Conservation (phyloP, 1,140 invertebrate species). For the Neocloeon triangulifer region DNA sequence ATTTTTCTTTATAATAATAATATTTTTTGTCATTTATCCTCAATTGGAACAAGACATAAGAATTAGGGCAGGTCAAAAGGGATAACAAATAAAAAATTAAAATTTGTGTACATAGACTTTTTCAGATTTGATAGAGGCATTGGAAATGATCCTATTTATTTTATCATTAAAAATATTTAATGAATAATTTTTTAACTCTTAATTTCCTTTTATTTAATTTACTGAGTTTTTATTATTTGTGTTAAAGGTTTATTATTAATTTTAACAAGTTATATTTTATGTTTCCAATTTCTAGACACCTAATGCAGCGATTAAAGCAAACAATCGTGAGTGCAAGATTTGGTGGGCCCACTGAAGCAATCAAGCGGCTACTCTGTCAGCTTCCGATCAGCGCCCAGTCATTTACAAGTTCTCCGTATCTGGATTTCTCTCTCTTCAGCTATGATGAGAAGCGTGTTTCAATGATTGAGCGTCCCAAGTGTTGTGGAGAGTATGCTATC, state of each 20-base stretch:
- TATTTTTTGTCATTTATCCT: too few species aligned
- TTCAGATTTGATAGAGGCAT: too few species aligned
- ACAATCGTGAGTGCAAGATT: slow-evolving; percentile 71
- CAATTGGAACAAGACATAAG: too few species aligned
- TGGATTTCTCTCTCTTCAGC: slow-evolving; percentile 79
- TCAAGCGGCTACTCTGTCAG: slow-evolving; percentile 71
- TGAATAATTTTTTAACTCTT: too few species aligned
- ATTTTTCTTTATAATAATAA: too few species aligned
- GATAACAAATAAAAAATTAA: too few species aligned
- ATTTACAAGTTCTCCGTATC: slow-evolving; percentile 77
- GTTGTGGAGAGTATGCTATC: slow-evolving; percentile 81
- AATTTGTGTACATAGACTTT: too few species aligned
- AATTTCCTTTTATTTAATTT: slow-evolving; percentile 4
- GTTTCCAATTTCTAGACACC: slow-evolving; percentile 19
- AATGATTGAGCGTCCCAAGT: slow-evolving; percentile 82
- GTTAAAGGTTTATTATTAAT: too few species aligned
- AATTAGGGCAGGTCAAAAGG: too few species aligned
- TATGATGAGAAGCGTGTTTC: slow-evolving; percentile 95
- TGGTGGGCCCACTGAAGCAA: slow-evolving; percentile 65
- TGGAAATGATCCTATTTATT: too few species aligned
- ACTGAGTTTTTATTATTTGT: slow-evolving; percentile 5
- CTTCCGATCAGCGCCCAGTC: slow-evolving; percentile 89
- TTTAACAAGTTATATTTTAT: too few species aligned
- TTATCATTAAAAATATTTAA: too few species aligned
- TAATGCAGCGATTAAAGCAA: slow-evolving; percentile 56